phyloP scores from a whole-genome alignment of 37 sponge, comb jelly and placozoan species.

The Axinella damicornis region DNA sequence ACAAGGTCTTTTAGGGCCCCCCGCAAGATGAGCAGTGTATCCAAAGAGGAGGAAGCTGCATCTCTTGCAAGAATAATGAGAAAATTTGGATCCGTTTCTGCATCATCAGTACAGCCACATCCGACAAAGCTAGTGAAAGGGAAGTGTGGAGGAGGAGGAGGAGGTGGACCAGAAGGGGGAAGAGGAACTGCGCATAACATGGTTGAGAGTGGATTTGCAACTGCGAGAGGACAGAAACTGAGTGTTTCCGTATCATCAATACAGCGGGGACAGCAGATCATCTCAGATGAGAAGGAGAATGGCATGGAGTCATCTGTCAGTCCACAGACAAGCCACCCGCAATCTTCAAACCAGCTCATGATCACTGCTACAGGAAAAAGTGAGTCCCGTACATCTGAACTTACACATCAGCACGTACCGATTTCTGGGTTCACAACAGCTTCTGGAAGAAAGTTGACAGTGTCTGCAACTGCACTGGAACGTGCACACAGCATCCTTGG shows the following conservation, averaged over 20 bases:
- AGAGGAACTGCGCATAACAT: not conserved
- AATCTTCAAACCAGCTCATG: no score
- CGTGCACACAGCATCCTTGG: no score
- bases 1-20: constrained; percentile 57
- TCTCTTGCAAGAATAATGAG: constrained; percentile 43
- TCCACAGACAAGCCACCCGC: no score
- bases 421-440: no score
- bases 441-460: no score
- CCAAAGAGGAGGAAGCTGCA: constrained; percentile 59
- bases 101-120: not conserved
- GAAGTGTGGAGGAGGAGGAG: constrained; percentile 31
- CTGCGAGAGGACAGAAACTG: constrained; percentile 10
- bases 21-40: constrained; percentile 45
- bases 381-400: no score
- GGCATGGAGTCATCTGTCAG: not conserved
- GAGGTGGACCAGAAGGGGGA: constrained; percentile 28
- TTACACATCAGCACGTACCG: no score
- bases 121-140: not conserved
- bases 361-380: no score
- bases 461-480: no score
- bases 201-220: constrained; percentile 17
- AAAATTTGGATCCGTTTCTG: constrained; percentile 33
- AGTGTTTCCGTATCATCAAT: constrained; percentile 28
- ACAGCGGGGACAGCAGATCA: constrained; percentile 10
- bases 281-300: constrained; percentile 4